These are phyloP conservation scores for Hippocampus comes DNA, from an alignment of 2,113 vertebrate genomes.

Conservation along the genomic window DNA sequence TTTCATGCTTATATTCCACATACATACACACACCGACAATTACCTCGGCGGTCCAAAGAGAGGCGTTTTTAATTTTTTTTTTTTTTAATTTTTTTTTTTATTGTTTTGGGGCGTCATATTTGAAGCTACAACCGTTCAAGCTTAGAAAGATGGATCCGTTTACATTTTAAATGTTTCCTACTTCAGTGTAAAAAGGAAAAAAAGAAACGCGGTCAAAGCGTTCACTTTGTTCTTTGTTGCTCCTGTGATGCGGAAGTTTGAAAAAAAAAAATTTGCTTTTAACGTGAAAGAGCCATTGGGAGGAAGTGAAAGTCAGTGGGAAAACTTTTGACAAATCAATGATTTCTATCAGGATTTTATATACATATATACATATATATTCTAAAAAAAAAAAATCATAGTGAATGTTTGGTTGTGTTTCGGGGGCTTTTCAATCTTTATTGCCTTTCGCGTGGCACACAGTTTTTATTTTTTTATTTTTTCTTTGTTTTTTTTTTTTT, in stretches of 20 bases:
- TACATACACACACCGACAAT: conserved; percentile 54
- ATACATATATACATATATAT: conserved; percentile 23
- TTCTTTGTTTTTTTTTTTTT: conserved; percentile 34
- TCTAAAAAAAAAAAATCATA: conserved; percentile 10
- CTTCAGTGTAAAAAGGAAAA: conserved; percentile 35
- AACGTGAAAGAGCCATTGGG: conserved; percentile 58
- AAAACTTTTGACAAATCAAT: conserved; percentile 63
- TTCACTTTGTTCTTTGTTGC: conserved; percentile 59
- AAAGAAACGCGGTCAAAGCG: conserved; percentile 53
- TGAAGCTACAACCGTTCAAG: conserved; percentile 53
- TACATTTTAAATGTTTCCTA: conserved; percentile 55
- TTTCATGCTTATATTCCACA: conserved; percentile 69
- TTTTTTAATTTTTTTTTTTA: no score
- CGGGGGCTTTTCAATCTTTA: conserved; percentile 52
- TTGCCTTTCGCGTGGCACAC: conserved; percentile 57
- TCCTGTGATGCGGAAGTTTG: conserved; percentile 53
- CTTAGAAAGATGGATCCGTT: conserved; percentile 43
- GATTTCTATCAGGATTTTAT: conserved; percentile 64
- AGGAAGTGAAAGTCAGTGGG: conserved; percentile 44
- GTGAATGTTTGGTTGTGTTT: conserved; percentile 58
- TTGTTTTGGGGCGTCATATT: conserved; percentile 50
- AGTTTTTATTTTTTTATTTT: conserved; percentile 7
- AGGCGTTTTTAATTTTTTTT: conserved; percentile 47
- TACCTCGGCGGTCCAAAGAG: conserved; percentile 74
- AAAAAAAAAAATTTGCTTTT: conserved; percentile 21